phyloP scores from a whole-genome alignment of 2,797 vertebrate species.

The Channallabes apus region DNA sequence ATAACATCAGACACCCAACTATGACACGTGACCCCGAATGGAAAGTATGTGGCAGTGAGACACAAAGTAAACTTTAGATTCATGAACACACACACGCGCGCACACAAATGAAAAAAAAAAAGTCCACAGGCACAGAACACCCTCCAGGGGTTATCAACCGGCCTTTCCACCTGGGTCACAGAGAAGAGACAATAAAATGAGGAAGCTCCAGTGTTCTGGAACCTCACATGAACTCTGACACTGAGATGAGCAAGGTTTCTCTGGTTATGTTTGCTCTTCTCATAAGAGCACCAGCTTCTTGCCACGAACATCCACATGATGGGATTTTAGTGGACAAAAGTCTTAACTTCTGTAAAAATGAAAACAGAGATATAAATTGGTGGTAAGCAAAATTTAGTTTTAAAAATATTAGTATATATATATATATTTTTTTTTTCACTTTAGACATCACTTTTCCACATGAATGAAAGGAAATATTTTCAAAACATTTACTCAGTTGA shows the following conservation, averaged over 20 bases:
- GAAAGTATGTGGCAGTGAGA: too few species aligned
- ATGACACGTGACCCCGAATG: too few species aligned
- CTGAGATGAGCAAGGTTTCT: constrained; percentile 71
- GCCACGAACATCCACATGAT: constrained; percentile 43
- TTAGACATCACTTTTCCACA: neutral
- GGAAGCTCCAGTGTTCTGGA: constrained; percentile 32
- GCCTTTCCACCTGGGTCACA: constrained; percentile 55
- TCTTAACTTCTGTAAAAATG: constrained; percentile 42
- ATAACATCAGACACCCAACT: too few species aligned
- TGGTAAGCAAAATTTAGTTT: constrained; percentile 65
- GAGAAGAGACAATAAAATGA: constrained; percentile 70
- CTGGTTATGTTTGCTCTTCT: constrained; percentile 68
- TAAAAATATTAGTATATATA: neutral
- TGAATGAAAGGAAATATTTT: neutral
- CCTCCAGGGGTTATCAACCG: constrained; percentile 9
- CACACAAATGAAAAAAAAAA: too few species aligned
- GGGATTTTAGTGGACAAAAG: constrained; percentile 40
- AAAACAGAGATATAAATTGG: constrained; percentile 45
- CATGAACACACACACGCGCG: too few species aligned
- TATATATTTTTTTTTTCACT: neutral
- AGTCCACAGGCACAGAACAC: too few species aligned
- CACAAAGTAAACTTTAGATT: too few species aligned
- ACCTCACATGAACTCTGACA: constrained; percentile 62
- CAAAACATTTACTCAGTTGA: neutral
- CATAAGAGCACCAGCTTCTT: constrained; percentile 61